A percentile compares a stretch with the other conserved stretches of the same genome.
These are phyloP conservation scores for Pararge aegeria DNA, from an alignment of 1,140 invertebrate genomes.

Conservation along the genomic window DNA sequence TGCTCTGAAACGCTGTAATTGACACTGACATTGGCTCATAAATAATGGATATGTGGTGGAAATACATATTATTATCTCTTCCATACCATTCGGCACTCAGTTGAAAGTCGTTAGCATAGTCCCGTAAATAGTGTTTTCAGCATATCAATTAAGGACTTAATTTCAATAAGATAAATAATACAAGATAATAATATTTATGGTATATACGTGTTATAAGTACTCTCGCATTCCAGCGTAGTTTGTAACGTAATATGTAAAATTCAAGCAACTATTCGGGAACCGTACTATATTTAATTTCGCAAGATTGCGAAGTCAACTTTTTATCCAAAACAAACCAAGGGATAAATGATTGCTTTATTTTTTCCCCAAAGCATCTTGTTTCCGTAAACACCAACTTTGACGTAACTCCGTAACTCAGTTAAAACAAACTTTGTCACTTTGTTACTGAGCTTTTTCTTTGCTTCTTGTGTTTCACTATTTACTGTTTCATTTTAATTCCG, in stretches of 20 bases:
- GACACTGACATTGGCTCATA: too few species aligned
- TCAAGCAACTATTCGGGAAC: slow-evolving; percentile 14
- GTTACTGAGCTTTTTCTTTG: background rate
- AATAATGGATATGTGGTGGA: too few species aligned
- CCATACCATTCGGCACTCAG: too few species aligned
- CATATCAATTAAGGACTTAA: too few species aligned
- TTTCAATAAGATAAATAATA: too few species aligned
- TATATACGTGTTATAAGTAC: too few species aligned
- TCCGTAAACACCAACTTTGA: slow-evolving; percentile 47
- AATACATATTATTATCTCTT: too few species aligned
- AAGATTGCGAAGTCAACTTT: slow-evolving; percentile 47
- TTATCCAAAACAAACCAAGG: slow-evolving; percentile 52
- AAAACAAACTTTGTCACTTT: slow-evolving; percentile 14
- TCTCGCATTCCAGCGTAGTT: background rate
- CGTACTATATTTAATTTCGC: slow-evolving; percentile 31
- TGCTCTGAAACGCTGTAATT: too few species aligned
- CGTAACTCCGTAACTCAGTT: slow-evolving; percentile 31
- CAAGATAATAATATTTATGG: too few species aligned
- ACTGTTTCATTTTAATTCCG: slow-evolving; percentile 4
- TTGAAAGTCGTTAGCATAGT: too few species aligned
- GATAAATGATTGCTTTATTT: slow-evolving; percentile 58
- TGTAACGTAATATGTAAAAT: background rate
- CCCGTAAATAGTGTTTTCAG: too few species aligned
- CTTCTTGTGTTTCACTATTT: slow-evolving; percentile 1
- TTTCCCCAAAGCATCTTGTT: slow-evolving; percentile 37